Evolutionary conservation across 2,888 invertebrate genomes (phyloP), one percentile per base, ranked within the genome.

Genomic region (Noctua janthe): DNA sequence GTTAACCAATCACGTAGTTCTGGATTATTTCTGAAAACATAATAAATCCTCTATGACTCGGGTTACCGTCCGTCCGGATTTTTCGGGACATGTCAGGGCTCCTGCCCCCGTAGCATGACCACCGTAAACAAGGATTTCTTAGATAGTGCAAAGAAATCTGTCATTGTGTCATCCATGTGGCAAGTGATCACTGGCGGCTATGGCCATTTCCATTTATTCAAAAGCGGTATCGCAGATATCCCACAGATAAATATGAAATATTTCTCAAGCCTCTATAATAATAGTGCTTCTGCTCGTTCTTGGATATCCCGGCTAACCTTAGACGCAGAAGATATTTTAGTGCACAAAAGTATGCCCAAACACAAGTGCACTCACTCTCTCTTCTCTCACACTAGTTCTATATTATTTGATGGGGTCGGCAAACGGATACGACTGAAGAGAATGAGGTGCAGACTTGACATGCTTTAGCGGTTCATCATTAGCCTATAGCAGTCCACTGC

Each of bases 1-100:
- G 97, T 97, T 17, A 99, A 91, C 92, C 97, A 97, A 81, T 97
- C 97, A 74, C 98, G 97, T 86, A 98, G 97, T 84, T 98, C 97
- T 70, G 97, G 97, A 89, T 98, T 89, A n/a, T 87, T 80, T 87
- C 95, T 95, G 85, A 39, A 84, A 62, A 17, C 8, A n/a, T 20
- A 20, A 64, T 62, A 5, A 66, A 11, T 20, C 35, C 13, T 62
- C 29, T 29, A 29, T 62, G 59, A 59, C 13, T 59, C 29, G 1
- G 15, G 15, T 62, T 59, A 59, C 23, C n/a, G 4, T 11, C 13
- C 59, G n/a, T 59, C 11, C 13, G 2, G 15, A 62, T 29, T 29
- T 29, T 62, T 62, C 6, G 13, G 15, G 15, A 29, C 7, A 15
- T 15, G 29, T 29, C 62, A 15, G 62, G 29, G 15, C 15, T 62